Percentiles rank a stretch among this genome's conserved stretches.
phyloP scores from a whole-genome alignment of 2,113 vertebrate species.

The Nesoenas mayeri region DNA sequence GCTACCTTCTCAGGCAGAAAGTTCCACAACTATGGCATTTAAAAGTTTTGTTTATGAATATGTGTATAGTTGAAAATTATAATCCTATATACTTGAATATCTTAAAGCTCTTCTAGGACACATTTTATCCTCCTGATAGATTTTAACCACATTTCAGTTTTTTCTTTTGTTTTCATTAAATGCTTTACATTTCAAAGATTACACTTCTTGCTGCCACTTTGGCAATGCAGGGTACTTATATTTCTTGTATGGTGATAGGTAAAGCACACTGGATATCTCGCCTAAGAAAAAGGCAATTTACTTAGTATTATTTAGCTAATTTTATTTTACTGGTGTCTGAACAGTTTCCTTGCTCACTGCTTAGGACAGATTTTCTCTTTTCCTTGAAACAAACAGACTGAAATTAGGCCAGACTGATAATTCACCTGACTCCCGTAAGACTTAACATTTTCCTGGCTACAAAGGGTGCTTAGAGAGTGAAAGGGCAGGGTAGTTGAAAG shows the following conservation, averaged over 20 bases:
- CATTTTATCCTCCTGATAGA: neutral
- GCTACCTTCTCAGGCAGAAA: neutral
- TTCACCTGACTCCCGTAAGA: neutral
- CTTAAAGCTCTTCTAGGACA: neutral
- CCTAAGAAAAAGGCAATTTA: neutral
- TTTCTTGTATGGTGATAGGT: neutral
- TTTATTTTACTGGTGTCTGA: neutral
- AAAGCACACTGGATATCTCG: neutral
- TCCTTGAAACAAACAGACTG: neutral
- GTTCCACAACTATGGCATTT: neutral
- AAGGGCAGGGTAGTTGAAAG: neutral
- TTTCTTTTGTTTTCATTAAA: neutral
- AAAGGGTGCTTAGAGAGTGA: neutral
- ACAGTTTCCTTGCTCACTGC: neutral
- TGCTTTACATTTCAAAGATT: neutral
- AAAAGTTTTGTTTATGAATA: neutral
- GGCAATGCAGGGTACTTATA: neutral
- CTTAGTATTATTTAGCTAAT: neutral
- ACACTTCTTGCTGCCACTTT: neutral
- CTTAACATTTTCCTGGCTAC: neutral
- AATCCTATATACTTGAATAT: neutral
- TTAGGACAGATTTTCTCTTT: neutral
- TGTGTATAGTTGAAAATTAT: neutral
- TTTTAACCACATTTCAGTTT: neutral
- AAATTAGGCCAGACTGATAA: neutral